Evolutionary conservation across 2,888 invertebrate genomes (phyloP).

Genomic region (Tipula lateralis): DNA sequence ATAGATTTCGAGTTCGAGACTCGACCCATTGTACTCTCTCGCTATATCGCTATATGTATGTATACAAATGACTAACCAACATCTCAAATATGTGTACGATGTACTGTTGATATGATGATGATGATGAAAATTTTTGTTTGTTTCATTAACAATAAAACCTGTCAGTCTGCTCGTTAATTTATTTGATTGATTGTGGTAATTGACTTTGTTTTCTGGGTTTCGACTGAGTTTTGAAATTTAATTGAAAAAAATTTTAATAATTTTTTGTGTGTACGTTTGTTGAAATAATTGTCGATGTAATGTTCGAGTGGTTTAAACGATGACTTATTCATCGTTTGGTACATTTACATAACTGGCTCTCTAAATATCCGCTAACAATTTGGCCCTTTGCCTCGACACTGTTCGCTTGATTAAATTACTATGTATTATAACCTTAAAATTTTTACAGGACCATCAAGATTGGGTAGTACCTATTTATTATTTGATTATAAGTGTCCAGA

Average conservation of each 20-base stretch:
- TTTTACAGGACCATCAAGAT: too few species aligned
- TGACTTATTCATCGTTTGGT: too few species aligned
- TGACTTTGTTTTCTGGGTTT: neutral
- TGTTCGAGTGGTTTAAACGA: neutral
- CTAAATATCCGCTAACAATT: too few species aligned
- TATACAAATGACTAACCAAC: neutral
- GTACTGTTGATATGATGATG: neutral
- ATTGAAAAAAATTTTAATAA: neutral
- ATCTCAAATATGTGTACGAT: neutral
- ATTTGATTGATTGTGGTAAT: conserved; percentile 15
- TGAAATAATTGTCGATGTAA: neutral
- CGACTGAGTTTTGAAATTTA: conserved; percentile 24
- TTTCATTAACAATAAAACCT: conserved; percentile 1
- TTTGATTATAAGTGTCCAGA: too few species aligned
- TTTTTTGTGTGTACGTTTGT: neutral
- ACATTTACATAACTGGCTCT: too few species aligned
- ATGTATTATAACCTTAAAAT: too few species aligned
- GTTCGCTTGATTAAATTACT: too few species aligned
- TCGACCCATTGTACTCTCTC: too few species aligned
- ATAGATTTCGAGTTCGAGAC: neutral
- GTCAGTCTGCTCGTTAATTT: neutral
- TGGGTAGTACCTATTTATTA: too few species aligned
- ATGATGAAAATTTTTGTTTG: neutral
- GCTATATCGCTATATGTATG: too few species aligned
- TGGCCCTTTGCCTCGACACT: too few species aligned